Percentiles rank a stretch among this genome's conserved stretches.
Conservation (phyloP, 2,888 invertebrate genomes). For the Drosophila infuscata region DNA sequence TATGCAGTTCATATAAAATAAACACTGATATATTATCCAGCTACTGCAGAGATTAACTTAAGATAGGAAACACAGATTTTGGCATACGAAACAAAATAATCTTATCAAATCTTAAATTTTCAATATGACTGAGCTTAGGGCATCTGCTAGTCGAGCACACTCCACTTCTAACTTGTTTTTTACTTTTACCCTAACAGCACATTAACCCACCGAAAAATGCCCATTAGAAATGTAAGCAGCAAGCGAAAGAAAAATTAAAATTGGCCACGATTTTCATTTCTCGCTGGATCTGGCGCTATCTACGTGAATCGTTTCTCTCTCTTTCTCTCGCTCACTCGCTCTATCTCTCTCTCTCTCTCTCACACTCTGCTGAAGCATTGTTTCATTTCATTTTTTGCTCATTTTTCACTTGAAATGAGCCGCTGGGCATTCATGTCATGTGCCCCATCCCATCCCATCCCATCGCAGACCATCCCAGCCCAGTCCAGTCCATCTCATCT, state of each 20-base stretch:
- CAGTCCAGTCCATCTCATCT: background rate
- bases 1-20: background rate
- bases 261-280: slow-evolving; percentile 84
- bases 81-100: background rate
- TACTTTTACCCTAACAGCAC: slow-evolving; percentile 78
- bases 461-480: background rate
- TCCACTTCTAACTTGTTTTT: slow-evolving; percentile 24
- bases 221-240: slow-evolving; percentile 76
- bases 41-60: background rate
- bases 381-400: slow-evolving; percentile 82
- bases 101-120: background rate
- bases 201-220: slow-evolving; percentile 78
- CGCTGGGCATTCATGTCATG: slow-evolving; percentile 78
- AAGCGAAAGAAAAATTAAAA: slow-evolving; percentile 83
- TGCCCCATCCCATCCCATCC: slow-evolving; percentile 37
- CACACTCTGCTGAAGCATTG: slow-evolving; percentile 70
- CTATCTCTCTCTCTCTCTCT: slow-evolving; percentile 5
- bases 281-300: slow-evolving; percentile 40
- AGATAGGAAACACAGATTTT: background rate
- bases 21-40: background rate
- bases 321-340: slow-evolving; percentile 1
- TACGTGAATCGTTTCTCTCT: slow-evolving; percentile 8
- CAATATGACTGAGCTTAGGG: background rate
- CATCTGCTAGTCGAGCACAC: background rate
- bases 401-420: slow-evolving; percentile 79